phyloP scores from a whole-genome alignment of 1,140 invertebrate genomes.

The Megathymus violae region DNA sequence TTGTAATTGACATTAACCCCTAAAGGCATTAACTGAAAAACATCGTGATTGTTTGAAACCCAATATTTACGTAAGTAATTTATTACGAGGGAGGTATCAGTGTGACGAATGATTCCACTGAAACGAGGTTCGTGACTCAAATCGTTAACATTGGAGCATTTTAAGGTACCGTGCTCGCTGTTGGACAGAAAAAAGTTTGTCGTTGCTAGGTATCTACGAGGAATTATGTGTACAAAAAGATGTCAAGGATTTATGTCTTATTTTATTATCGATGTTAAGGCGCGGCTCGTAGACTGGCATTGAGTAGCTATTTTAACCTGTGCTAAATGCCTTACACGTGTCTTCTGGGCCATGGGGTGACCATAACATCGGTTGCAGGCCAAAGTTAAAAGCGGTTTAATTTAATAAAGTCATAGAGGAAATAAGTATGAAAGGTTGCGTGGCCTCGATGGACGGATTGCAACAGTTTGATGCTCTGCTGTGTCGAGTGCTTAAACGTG shows the following conservation, averaged over 20 bases:
- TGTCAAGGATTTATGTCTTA: constrained; percentile 21
- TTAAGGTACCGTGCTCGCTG: constrained; percentile 3
- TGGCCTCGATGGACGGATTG: too few species aligned
- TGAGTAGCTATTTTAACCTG: too few species aligned
- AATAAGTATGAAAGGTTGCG: too few species aligned
- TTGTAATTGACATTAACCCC: neutral
- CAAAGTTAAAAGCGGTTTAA: too few species aligned
- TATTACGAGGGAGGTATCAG: constrained; percentile 40
- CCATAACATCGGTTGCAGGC: too few species aligned
- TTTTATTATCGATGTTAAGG: too few species aligned
- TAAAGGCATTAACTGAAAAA: constrained; percentile 28
- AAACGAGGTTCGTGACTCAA: constrained; percentile 45
- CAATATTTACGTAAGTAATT: constrained; percentile 38
- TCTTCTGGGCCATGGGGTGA: too few species aligned
- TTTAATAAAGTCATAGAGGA: too few species aligned
- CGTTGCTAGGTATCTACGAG: constrained; percentile 36
- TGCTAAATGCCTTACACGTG: too few species aligned
- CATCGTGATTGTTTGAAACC: constrained; percentile 25
- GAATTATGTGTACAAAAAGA: constrained; percentile 41
- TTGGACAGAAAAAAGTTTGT: constrained; percentile 2
- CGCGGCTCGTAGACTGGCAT: too few species aligned
- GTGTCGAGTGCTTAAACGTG: too few species aligned
- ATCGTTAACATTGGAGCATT: constrained; percentile 46
- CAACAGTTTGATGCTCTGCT: too few species aligned
- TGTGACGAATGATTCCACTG: constrained; percentile 41